phyloP scores from a whole-genome alignment of 2,888 invertebrate genomes.

The Lithophane semibrunnea region DNA sequence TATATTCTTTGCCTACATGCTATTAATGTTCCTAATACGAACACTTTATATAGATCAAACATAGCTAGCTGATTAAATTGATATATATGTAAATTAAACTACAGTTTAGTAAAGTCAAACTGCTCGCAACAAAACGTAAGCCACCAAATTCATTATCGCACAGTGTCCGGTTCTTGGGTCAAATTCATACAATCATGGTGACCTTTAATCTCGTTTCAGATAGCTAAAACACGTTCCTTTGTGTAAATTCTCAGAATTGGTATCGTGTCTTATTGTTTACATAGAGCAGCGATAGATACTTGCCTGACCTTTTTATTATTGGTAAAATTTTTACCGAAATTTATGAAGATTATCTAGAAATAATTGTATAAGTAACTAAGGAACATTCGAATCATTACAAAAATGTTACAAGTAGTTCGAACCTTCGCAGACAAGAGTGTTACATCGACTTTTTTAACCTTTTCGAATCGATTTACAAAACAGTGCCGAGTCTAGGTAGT shows the following conservation, averaged over 20 bases:
- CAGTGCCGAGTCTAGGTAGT: constrained; percentile 54
- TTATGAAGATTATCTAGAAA: constrained; percentile 29
- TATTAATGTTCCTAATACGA: background rate
- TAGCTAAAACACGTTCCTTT: constrained; percentile 84
- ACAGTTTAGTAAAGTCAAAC: background rate
- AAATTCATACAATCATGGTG: constrained; percentile 86
- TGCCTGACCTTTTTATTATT: constrained; percentile 63
- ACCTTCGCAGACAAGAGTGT: constrained; percentile 27
- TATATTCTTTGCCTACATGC: no score
- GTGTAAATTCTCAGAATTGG: constrained; percentile 84
- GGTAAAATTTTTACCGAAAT: constrained; percentile 35
- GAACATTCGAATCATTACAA: constrained; percentile 11
- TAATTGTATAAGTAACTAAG: constrained; percentile 1
- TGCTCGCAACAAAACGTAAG: constrained; percentile 45
- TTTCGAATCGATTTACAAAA: constrained; percentile 62
- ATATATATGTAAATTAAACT: constrained; percentile 14
- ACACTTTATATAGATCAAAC: background rate
- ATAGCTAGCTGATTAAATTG: background rate
- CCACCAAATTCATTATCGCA: constrained; percentile 80
- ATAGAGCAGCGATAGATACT: constrained; percentile 67
- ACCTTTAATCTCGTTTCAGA: constrained; percentile 88
- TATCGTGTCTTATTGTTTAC: constrained; percentile 78
- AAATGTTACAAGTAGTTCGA: background rate
- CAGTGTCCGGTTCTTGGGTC: constrained; percentile 87
- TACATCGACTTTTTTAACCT: constrained; percentile 60